A percentile compares a stretch with the other conserved stretches of the same genome.
phyloP scores from a whole-genome alignment of 2,797 vertebrate species.

The Malacoctenus gilli region DNA sequence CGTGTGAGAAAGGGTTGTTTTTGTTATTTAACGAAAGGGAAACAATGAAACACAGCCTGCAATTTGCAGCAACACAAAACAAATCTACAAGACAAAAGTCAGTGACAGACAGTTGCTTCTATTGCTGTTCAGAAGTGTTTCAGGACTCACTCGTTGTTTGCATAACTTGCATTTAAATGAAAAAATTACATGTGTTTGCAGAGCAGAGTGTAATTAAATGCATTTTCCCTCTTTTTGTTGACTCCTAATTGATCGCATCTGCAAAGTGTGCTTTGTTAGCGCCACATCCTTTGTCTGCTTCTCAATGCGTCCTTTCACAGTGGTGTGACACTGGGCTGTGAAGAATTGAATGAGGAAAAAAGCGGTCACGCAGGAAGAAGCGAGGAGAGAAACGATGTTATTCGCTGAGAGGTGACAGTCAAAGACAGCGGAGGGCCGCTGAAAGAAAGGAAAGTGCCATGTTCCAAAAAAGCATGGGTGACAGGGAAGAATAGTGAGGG shows the following conservation, averaged over 20 bases:
- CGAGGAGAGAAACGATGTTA: constrained; percentile 4
- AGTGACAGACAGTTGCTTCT: neutral
- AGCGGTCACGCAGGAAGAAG: constrained; percentile 8
- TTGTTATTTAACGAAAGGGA: constrained; percentile 34
- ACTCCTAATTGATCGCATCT: constrained; percentile 12
- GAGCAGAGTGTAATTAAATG: constrained; percentile 12
- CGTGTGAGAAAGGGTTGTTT: neutral
- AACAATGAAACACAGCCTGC: constrained; percentile 13
- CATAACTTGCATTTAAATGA: neutral
- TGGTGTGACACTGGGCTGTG: constrained; percentile 31
- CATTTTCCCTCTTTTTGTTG: constrained; percentile 3
- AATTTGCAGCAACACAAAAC: constrained; percentile 8
- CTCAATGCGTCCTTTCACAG: constrained; percentile 9
- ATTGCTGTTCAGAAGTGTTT: constrained; percentile 5
- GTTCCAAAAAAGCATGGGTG: constrained; percentile 8
- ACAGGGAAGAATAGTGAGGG: constrained; percentile 2
- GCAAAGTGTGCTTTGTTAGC: constrained; percentile 22
- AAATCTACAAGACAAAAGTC: constrained; percentile 1
- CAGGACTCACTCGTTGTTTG: constrained; percentile 1
- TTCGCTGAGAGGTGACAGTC: constrained; percentile 32
- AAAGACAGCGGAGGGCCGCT: constrained; percentile 3
- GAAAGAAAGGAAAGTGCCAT: constrained; percentile 13
- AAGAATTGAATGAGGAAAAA: constrained; percentile 16
- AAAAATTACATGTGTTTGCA: neutral
- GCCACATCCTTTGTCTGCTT: constrained; percentile 36